Base-by-base conservation (phyloP, 2,797 vertebrate species). In the Alcedo atthis region DNA sequence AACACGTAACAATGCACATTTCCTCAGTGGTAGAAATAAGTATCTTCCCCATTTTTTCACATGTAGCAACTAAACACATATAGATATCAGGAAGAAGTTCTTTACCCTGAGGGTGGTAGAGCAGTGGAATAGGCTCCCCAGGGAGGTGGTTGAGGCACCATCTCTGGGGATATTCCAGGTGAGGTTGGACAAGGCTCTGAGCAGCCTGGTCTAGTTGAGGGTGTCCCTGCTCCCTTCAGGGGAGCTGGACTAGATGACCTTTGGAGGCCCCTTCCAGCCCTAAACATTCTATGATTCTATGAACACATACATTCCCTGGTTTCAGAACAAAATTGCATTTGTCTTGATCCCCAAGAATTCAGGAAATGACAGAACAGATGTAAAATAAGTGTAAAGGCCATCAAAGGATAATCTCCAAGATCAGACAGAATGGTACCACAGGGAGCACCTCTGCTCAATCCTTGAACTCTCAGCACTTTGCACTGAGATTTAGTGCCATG, bases 401-500 rank as follows among this genome's bases (percentile, higher is more conserved):
- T 24, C 68, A 81, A 86, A 94, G 68, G 61, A 61, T 85, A 81
- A 4, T 32, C 54, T 71, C 45, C 8, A 35, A 66, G 35, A 93
- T 75, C 62, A 87, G 63, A 76, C 18, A 15, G 17, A 68, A 83
- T 2, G 6, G 54, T 57, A 18, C 54, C 83, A 73, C 1, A 75
- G 51, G 71, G 91, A 90, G 25, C 28, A 66, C 26, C 53, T 79
- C 74, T 26, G 61, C 66, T 83, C 73, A 59, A 33, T 32, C 75
- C 43, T 48, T 21, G 33, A 80, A 85, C 73, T 48, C 68, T 68
- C 68, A 4, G 57, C 49, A 54, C 84, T 89, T 13, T 61, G 37
- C 86, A 68, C 68, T 45, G 61, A 92, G 89, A 89, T 94, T 93
- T 82, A 87, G 71, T 77, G 69, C 54, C 10, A 0, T 66, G 15